Evolutionary conservation across 2,113 vertebrate species (phyloP).

Genomic region (Anarrhichthys ocellatus): DNA sequence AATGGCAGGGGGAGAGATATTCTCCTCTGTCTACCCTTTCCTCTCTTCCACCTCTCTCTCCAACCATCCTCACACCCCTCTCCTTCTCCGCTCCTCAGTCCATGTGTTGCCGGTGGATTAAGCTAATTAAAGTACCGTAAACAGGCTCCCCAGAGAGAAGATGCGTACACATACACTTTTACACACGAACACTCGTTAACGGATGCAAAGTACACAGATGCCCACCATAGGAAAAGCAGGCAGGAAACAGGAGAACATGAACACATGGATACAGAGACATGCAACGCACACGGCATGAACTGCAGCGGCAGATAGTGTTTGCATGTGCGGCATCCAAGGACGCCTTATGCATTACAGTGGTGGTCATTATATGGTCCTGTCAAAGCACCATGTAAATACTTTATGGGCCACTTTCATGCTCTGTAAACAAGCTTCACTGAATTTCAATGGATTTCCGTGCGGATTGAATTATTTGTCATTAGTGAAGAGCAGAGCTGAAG

Average conservation of each 20-base stretch:
- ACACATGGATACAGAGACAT: constrained; percentile 9
- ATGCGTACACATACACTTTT: constrained; percentile 18
- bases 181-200: constrained; percentile 54
- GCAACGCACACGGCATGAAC: constrained; percentile 4
- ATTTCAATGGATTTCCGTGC: constrained; percentile 28
- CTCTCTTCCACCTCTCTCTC: constrained; percentile 42
- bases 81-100: constrained; percentile 53
- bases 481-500: constrained; percentile 27
- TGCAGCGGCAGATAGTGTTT: not conserved
- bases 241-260: constrained; percentile 39
- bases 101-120: constrained; percentile 78
- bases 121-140: constrained; percentile 79
- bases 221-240: constrained; percentile 41
- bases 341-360: not conserved
- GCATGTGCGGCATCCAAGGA: not conserved
- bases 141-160: constrained; percentile 65
- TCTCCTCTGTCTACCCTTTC: constrained; percentile 52
- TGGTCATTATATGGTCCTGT: not conserved
- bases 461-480: constrained; percentile 40
- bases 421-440: constrained; percentile 22
- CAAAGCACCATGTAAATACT: constrained; percentile 33
- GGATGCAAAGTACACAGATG: constrained; percentile 42
- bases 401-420: constrained; percentile 15
- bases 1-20: constrained; percentile 57
- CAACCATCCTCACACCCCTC: constrained; percentile 48